Base-by-base conservation (phyloP, 2,888 invertebrate species). In the Platerodrilus igneus region DNA sequence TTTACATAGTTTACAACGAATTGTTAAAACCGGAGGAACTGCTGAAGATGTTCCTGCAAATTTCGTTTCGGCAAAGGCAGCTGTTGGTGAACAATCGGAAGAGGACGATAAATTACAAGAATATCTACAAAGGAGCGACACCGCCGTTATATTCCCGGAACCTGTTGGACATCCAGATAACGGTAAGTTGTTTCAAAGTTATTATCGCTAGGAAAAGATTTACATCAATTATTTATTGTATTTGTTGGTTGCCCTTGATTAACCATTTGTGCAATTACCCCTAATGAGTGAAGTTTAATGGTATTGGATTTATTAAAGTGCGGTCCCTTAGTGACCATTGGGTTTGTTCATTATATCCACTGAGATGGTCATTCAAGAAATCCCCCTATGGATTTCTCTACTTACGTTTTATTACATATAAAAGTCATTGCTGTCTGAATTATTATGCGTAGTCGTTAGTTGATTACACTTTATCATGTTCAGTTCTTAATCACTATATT, bases 51-150 rank as follows among this genome's bases (percentile, higher is more conserved):
- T 46, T 15, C 52, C 55, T 9, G 49, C 53, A 34, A 58, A 56
- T 21, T 45, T 53, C 26, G 49, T 55, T 18, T 60, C 59, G 3
- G 59, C 50, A 7, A 59, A 57, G 38, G 57, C 60, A 10, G 59
- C 58, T 6, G 55, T 57, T 14, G 62, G 56, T 3, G 60, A 58
- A 34, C 57, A 56, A 18, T 46, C 48, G 4, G 59, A 60, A 33
- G 67, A 68, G 30, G 67, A 67, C 22, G 67, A 68, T 28, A 64
- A 64, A 48, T 69, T 73, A 25, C 60, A 68, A 48, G 71, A 72
- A 55, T 69, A 70, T 54, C 62, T 74, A 53, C 64, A 64, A 46
- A 61, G 73, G 38, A 67, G 67, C 41, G 73, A 74, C 56, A 74
- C 75, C 3, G 73, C 72, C 11, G 71, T 75, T 44, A 73, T 75